phyloP scores from a whole-genome alignment of 2,888 invertebrate species.

The Endomychus coccineus region DNA sequence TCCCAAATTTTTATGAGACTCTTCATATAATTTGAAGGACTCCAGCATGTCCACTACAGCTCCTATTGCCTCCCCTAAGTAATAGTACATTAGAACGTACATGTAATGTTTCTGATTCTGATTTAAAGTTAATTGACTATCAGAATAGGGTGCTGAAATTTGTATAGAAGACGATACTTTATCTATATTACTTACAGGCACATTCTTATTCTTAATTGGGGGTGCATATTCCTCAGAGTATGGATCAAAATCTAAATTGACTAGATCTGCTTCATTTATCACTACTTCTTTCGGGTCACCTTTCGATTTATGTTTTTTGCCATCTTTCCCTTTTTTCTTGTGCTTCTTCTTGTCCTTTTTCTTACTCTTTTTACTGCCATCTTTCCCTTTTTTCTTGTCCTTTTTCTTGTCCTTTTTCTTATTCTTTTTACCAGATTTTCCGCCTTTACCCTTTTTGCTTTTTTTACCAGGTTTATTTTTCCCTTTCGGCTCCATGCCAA shows the following conservation, averaged over 20 bases:
- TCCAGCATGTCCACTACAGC: constrained; percentile 20
- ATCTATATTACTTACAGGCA: no score
- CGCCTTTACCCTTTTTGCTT: neutral
- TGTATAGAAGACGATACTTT: neutral
- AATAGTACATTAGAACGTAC: constrained; percentile 18
- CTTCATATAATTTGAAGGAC: constrained; percentile 10
- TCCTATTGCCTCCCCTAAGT: constrained; percentile 16
- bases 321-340: constrained; percentile 13
- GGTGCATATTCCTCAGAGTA: no score
- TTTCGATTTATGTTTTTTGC: constrained; percentile 3
- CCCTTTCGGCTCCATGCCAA: neutral
- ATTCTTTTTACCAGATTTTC: constrained; percentile 3
- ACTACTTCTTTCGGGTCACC: constrained; percentile 5
- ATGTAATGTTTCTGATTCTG: constrained; percentile 14
- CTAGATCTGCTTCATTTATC: constrained; percentile 13
- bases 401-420: constrained; percentile 3
- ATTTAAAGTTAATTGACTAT: neutral
- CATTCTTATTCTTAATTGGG: no score
- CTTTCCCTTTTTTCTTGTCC: constrained; percentile 6
- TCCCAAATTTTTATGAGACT: constrained; percentile 16
- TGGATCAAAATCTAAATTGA: constrained; percentile 7
- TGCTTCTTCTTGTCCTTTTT: constrained; percentile 12
- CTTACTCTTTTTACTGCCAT: constrained; percentile 7
- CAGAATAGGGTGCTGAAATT: neutral
- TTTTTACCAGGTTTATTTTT: constrained; percentile 1